Base-by-base conservation (phyloP, 2,888 invertebrate species). In the Drymonia ruficornis region DNA sequence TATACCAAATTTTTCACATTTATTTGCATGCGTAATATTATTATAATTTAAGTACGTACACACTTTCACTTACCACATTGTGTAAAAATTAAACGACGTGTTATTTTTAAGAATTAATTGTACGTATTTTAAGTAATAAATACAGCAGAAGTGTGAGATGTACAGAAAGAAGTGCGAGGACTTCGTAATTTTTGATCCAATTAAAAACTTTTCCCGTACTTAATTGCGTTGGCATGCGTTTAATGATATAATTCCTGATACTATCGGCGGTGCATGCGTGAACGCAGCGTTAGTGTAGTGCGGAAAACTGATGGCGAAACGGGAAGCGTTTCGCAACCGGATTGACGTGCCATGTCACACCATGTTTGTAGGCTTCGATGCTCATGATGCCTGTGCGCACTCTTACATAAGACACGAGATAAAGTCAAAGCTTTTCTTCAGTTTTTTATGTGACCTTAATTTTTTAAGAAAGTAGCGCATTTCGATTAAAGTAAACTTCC, bases 291-390 rank as follows among this genome's bases (percentile, higher is more conserved):
- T 4, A 51, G 54, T 48, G 19, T 53, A 58, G 57, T 70, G 72
- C 70, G 68, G 70, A 67, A 73, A 70, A 66, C 52, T 47, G 52
- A 13, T 55, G 67, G 67, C 57, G 62, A 81, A 77, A 78, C 81
- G 79, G 86, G 86, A 83, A 85, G 73, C 60, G 64, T 83, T 82
- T 83, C 70, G 80, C 74, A 84, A 86, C 81, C 77, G 76, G 80
- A 80, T 64, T 50, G 61, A 61, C 56, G 65, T 69, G 67, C 71
- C 73, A 72, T 81, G 73, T 63, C 64, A 61, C 55, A 63, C 71
- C 59, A 55, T 57, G 51, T 70, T 57, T 55, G 67, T 63, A 56
- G 23, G 18, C 48, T 49, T 45, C 13, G 29, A 19, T 46, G 46
- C 44, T 47, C 59, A 56, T 8, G 38, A 54, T 23, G 50, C 34